Evolutionary conservation across 2,888 invertebrate species (phyloP).

Genomic region (Metopia argyrocephala): DNA sequence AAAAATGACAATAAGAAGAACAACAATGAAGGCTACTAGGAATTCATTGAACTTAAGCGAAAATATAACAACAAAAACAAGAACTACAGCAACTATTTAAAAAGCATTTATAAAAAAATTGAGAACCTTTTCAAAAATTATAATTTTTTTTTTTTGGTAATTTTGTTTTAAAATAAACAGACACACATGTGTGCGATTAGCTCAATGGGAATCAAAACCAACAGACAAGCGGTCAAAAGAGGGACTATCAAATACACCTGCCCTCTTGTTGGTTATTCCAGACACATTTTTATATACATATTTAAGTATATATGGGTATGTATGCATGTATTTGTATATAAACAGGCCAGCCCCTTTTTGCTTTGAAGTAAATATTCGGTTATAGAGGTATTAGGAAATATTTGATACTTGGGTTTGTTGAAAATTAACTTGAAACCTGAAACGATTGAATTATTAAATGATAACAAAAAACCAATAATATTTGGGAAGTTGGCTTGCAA

Average conservation of each 20-base stretch:
- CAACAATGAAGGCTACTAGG: neutral
- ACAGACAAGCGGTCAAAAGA: neutral
- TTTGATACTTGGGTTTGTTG: neutral
- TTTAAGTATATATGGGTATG: too few species aligned
- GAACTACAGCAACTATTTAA: neutral
- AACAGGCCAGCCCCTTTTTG: slow-evolving; percentile 9
- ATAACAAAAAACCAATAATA: neutral
- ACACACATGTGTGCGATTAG: neutral
- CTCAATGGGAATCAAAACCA: neutral
- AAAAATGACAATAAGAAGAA: too few species aligned
- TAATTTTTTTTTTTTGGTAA: neutral
- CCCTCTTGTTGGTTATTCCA: neutral
- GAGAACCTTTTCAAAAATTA: neutral
- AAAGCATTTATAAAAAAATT: slow-evolving; percentile 3
- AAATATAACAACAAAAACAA: slow-evolving; percentile 6
- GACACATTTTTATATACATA: too few species aligned
- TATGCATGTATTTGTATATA: too few species aligned
- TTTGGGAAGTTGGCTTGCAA: too few species aligned
- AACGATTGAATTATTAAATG: too few species aligned
- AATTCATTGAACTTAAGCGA: slow-evolving; percentile 35
- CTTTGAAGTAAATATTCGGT: neutral
- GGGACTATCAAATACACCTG: neutral
- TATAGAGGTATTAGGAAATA: too few species aligned
- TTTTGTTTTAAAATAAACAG: neutral
- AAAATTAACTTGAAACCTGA: neutral